Evolutionary conservation across 1,140 invertebrate species (phyloP).

Genomic region (Drosophila parvula): DNA sequence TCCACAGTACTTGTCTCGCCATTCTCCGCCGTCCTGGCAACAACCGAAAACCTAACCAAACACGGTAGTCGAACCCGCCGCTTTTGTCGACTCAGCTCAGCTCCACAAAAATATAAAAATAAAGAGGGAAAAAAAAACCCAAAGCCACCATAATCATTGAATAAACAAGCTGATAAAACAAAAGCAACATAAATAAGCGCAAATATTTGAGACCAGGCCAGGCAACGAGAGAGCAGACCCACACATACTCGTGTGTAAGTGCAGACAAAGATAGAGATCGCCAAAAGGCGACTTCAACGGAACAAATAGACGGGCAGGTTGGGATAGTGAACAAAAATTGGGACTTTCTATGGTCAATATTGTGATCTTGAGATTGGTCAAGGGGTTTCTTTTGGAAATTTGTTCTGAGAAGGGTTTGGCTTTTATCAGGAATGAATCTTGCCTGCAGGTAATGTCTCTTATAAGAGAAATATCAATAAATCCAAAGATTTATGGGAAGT

Average conservation of each 20-base stretch:
- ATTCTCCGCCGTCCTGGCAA: conserved; percentile 23
- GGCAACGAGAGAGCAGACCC: conserved; percentile 28
- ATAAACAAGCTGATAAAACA: conserved; percentile 80
- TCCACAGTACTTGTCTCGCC: no score
- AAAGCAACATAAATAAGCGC: conserved; percentile 72
- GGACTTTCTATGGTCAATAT: conserved; percentile 15
- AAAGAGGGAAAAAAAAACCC: background rate
- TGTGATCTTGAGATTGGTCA: background rate
- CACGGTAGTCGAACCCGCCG: conserved; percentile 22
- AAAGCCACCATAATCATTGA: conserved; percentile 64
- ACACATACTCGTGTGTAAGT: conserved; percentile 24
- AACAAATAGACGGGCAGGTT: conserved; percentile 28
- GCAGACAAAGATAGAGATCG: conserved; percentile 71
- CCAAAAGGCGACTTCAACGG: conserved; percentile 30
- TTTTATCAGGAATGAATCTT: background rate
- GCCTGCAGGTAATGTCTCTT: no score
- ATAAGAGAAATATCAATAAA: background rate
- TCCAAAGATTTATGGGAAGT: background rate
- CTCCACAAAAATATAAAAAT: conserved; percentile 13
- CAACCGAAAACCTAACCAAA: conserved; percentile 47
- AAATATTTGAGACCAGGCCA: conserved; percentile 68
- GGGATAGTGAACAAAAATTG: conserved; percentile 16
- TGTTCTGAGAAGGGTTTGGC: background rate
- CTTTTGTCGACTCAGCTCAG: conserved; percentile 41
- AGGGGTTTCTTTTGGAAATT: background rate